phyloP scores from a whole-genome alignment of 1,140 invertebrate species.

The Drosophila varians region DNA sequence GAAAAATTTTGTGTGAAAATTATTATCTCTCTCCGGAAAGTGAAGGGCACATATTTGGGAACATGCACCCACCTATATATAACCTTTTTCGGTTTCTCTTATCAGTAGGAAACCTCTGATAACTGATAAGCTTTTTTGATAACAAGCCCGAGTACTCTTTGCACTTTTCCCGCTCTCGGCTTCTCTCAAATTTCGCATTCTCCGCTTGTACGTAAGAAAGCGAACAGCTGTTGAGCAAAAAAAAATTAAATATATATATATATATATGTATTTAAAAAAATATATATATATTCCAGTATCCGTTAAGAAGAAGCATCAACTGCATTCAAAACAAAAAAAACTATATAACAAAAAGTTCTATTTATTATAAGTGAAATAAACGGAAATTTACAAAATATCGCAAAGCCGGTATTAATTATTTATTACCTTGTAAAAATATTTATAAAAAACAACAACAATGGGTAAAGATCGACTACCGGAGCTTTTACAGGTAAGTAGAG shows the following conservation, averaged over 20 bases:
- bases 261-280: background rate
- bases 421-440: no score
- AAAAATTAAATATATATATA: background rate
- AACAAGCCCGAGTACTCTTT: slow-evolving; percentile 1
- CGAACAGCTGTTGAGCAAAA: slow-evolving; percentile 26
- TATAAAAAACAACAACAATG: slow-evolving; percentile 40
- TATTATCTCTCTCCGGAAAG: background rate
- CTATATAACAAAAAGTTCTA: slow-evolving; percentile 13
- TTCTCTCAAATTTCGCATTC: slow-evolving; percentile 8
- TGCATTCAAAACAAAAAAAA: slow-evolving; percentile 16
- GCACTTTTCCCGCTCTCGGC: background rate
- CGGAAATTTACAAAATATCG: slow-evolving; percentile 13
- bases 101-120: background rate
- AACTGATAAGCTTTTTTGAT: slow-evolving; percentile 34
- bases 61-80: background rate
- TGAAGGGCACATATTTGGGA: background rate
- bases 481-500: slow-evolving; percentile 75
- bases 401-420: background rate
- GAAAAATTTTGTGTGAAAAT: background rate
- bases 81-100: background rate
- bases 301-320: slow-evolving; percentile 1
- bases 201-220: slow-evolving; percentile 8
- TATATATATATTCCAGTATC: background rate
- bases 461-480: slow-evolving; percentile 78
- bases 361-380: slow-evolving; percentile 5